A percentile compares a stretch with the other conserved stretches of the same genome.
phyloP scores from a whole-genome alignment of 2,113 vertebrate species.

The Percina caprodes region DNA sequence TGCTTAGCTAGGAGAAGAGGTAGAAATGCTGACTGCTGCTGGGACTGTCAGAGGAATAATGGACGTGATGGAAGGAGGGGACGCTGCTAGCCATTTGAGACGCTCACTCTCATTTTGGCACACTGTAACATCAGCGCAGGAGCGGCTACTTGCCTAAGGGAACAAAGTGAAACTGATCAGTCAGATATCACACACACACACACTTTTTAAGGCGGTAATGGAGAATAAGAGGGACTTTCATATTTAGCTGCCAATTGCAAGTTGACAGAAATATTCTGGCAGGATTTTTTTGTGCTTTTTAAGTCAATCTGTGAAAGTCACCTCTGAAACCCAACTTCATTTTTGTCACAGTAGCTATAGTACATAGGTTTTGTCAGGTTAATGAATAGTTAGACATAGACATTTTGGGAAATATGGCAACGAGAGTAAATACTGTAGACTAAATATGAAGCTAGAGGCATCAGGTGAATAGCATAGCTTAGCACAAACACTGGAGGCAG shows the following conservation, averaged over 20 bases:
- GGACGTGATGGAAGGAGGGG: constrained; percentile 16
- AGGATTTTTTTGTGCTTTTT: not conserved
- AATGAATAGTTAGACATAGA: not conserved
- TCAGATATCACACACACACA: constrained; percentile 1
- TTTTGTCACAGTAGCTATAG: not conserved
- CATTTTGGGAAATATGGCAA: not conserved
- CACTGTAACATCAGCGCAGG: constrained; percentile 19
- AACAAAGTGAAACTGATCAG: constrained; percentile 21
- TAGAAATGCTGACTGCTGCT: constrained; percentile 29
- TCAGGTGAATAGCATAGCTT: not conserved
- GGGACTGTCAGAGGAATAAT: constrained; percentile 25
- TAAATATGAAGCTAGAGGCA: not conserved
- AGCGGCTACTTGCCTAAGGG: constrained; percentile 13
- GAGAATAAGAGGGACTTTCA: not conserved
- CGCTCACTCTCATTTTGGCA: constrained; percentile 4
- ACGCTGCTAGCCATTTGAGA: constrained; percentile 6
- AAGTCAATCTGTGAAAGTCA: constrained; percentile 1
- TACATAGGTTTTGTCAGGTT: not conserved
- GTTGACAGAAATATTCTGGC: constrained; percentile 16
- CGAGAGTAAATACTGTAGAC: not conserved
- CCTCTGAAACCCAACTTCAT: not conserved
- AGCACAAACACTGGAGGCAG: not conserved
- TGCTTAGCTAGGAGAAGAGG: constrained; percentile 15
- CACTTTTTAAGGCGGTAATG: constrained; percentile 19
- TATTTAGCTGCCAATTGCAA: not conserved